These are phyloP conservation scores for Florisuga fusca DNA, from an alignment of 2,797 vertebrate species.

Conservation along the genomic window DNA sequence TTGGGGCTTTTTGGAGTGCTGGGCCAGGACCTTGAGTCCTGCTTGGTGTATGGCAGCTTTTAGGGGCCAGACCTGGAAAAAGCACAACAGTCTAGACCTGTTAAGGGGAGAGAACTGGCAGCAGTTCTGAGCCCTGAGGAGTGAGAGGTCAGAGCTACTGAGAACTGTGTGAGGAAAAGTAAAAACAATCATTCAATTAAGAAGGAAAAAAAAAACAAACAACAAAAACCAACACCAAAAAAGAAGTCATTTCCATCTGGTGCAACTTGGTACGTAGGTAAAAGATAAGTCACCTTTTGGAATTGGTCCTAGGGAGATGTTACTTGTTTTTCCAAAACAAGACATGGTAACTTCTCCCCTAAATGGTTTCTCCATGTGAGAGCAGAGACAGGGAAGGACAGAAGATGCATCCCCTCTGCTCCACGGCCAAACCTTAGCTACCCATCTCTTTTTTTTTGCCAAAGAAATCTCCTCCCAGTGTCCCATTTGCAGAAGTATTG, in stretches of 20 bases:
- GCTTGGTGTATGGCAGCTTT: background rate
- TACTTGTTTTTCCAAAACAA: slow-evolving; percentile 16
- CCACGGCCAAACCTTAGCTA: background rate
- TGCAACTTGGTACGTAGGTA: background rate
- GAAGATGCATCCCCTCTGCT: background rate
- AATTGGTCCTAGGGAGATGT: background rate
- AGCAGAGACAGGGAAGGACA: background rate
- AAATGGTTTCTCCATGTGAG: background rate
- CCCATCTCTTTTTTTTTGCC: background rate
- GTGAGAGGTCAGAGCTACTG: background rate
- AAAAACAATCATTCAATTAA: background rate
- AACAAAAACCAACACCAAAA: no score
- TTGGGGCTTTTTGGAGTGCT: background rate
- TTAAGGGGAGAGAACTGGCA: background rate
- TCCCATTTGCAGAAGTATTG: slow-evolving; percentile 2
- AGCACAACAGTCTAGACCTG: background rate
- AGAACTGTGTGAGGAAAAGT: background rate
- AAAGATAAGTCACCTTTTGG: slow-evolving; percentile 46
- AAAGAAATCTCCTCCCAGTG: background rate
- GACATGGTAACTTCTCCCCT: background rate
- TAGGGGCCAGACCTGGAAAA: background rate
- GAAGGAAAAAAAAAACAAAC: background rate
- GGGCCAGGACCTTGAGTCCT: background rate
- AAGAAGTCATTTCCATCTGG: background rate
- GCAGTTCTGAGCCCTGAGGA: background rate